Percentiles rank a stretch among this genome's conserved stretches.
Conservation (phyloP, 2,113 vertebrate genomes). For the Motacilla alba region DNA sequence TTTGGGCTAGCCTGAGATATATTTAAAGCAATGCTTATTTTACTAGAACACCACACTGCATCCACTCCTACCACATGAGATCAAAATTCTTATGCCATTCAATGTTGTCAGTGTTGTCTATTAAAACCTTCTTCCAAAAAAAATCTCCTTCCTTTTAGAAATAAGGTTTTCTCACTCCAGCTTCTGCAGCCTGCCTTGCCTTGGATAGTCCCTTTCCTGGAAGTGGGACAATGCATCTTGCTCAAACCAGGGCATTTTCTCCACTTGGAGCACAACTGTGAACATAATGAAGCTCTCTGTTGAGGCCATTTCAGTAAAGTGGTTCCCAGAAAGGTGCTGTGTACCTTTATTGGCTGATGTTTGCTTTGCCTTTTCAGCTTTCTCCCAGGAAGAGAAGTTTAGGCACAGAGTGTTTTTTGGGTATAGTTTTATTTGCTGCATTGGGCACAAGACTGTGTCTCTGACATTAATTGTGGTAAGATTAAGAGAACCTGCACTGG, state of each 20-base stretch:
- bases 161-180: neutral
- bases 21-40: neutral
- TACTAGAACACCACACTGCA: neutral
- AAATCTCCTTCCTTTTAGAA: neutral
- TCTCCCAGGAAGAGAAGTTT: neutral
- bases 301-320: neutral
- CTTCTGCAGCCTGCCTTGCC: neutral
- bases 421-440: neutral
- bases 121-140: neutral
- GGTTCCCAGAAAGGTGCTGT: neutral
- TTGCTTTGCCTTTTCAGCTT: neutral
- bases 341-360: neutral
- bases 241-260: neutral
- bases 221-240: neutral
- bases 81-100: neutral
- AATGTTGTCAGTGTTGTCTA: neutral
- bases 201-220: neutral
- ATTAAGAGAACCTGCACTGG: neutral
- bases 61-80: accelerated
- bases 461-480: neutral
- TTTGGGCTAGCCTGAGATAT: neutral
- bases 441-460: neutral
- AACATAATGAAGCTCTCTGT: neutral
- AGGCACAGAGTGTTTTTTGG: neutral
- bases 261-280: neutral